phyloP scores from a whole-genome alignment of 2,113 vertebrate species.

The Raphicerus campestris region DNA sequence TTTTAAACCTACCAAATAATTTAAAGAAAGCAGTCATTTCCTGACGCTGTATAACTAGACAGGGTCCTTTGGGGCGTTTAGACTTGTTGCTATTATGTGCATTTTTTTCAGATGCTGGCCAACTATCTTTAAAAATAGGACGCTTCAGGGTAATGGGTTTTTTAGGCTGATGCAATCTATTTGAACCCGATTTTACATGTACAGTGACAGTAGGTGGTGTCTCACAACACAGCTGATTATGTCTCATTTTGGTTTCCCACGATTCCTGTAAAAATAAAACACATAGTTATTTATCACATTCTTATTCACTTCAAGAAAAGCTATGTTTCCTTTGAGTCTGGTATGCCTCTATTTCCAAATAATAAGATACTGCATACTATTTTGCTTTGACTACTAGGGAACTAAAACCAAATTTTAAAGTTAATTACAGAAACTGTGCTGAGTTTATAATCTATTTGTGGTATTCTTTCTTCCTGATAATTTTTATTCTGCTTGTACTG shows the following conservation, averaged over 20 bases:
- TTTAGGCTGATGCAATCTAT: constrained; percentile 80
- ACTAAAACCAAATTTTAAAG: constrained; percentile 18
- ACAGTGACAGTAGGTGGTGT: constrained; percentile 85
- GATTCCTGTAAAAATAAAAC: constrained; percentile 77
- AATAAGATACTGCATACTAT: neutral
- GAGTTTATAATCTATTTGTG: constrained; percentile 9
- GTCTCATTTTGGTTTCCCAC: constrained; percentile 81
- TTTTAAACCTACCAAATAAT: constrained; percentile 88
- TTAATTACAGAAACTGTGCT: constrained; percentile 37
- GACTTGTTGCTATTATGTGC: constrained; percentile 65
- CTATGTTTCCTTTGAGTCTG: neutral
- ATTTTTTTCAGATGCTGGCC: constrained; percentile 77
- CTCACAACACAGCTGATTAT: constrained; percentile 77
- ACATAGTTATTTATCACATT: constrained; percentile 65
- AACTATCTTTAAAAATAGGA: constrained; percentile 76
- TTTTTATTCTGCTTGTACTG: neutral
- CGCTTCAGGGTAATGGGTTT: constrained; percentile 79
- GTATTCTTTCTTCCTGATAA: neutral
- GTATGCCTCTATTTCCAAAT: neutral
- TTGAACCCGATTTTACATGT: constrained; percentile 78
- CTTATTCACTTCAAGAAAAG: constrained; percentile 39
- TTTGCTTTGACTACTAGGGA: constrained; percentile 35
- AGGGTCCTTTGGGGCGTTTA: constrained; percentile 74
- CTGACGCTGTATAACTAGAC: constrained; percentile 86
- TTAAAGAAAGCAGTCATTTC: constrained; percentile 96